Evolutionary conservation across 1,140 invertebrate genomes (phyloP).

Genomic region (Gyrodactylus salaris): DNA sequence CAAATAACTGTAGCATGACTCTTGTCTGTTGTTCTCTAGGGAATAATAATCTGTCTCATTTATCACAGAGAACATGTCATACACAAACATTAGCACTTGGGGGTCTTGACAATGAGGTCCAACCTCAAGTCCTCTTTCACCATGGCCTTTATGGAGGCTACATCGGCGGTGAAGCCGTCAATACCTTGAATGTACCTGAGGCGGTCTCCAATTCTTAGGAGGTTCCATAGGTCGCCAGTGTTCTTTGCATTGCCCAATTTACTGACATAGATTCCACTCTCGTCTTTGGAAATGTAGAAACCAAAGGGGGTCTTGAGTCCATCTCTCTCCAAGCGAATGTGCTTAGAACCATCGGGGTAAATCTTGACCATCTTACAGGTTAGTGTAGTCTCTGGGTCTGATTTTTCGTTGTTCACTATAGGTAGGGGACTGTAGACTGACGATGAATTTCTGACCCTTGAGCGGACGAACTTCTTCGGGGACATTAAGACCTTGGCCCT

Average conservation of each 20-base stretch:
- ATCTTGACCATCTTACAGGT: not conserved
- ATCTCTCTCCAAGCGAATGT: not conserved
- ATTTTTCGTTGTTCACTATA: not conserved
- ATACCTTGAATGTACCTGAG: not conserved
- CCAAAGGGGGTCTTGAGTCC: not conserved
- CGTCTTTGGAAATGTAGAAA: not conserved
- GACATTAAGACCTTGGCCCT: not conserved
- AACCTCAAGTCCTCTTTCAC: not conserved
- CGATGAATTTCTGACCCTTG: not conserved
- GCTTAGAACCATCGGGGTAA: not conserved
- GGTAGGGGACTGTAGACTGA: not conserved
- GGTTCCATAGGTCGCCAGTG: not conserved
- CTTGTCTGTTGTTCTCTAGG: no score
- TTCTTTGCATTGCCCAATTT: not conserved
- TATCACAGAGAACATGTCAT: no score
- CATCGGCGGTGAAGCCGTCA: not conserved
- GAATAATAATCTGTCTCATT: no score
- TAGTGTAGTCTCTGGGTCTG: not conserved
- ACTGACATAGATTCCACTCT: not conserved
- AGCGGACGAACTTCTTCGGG: not conserved
- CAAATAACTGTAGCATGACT: no score
- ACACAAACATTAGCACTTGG: not conserved
- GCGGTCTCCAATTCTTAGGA: not conserved
- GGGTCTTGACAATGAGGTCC: not conserved
- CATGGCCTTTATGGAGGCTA: not conserved